Conservation (phyloP, 2,797 vertebrate genomes). For the Prionace glauca region DNA sequence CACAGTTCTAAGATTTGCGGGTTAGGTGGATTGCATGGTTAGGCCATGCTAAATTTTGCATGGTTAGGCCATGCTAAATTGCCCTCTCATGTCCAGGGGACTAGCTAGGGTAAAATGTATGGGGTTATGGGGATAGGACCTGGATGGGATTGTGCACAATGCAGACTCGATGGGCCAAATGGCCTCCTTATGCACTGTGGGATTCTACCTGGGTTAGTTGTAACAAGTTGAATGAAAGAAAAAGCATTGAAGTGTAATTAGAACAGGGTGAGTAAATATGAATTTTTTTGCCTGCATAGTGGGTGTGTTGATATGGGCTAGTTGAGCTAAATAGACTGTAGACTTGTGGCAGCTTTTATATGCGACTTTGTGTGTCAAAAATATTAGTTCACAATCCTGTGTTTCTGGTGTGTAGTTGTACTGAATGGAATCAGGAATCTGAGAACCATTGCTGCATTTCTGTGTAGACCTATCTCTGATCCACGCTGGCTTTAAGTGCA, state of each 20-base stretch:
- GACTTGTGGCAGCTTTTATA: background rate
- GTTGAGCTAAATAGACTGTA: background rate
- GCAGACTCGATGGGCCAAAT: no score
- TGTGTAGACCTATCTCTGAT: background rate
- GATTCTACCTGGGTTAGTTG: no score
- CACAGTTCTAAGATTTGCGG: no score
- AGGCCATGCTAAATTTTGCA: no score
- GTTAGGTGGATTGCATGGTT: no score
- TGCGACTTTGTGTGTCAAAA: no score
- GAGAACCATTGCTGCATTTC: background rate
- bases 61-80: no score
- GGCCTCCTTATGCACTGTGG: no score
- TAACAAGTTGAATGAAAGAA: background rate
- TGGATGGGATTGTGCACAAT: no score
- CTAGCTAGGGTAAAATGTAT: no score
- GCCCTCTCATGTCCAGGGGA: no score
- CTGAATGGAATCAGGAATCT: background rate
- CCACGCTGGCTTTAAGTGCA: background rate
- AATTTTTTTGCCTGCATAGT: background rate
- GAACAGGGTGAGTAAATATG: background rate
- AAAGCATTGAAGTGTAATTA: background rate
- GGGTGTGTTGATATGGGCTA: background rate
- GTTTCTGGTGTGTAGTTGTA: background rate
- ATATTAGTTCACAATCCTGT: background rate
- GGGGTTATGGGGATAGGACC: no score